phyloP scores from a whole-genome alignment of 2,797 vertebrate genomes.

The Lagorchestes hirsutus region DNA sequence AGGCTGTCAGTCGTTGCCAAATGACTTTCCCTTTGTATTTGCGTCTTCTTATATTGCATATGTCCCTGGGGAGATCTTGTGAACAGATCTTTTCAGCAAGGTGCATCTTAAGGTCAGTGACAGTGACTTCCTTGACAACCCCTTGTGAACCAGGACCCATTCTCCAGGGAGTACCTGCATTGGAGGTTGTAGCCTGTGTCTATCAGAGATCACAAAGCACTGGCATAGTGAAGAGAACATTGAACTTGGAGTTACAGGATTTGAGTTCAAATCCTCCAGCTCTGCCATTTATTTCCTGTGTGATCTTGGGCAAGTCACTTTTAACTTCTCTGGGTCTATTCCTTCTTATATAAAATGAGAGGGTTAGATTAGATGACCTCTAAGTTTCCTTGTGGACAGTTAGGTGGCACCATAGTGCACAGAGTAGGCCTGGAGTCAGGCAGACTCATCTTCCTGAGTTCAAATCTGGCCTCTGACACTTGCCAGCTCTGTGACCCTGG shows the following conservation, averaged over 20 bases:
- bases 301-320: background rate
- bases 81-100: background rate
- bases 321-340: background rate
- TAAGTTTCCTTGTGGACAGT: background rate
- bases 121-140: background rate
- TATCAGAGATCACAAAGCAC: background rate
- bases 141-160: background rate
- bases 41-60: background rate
- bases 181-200: background rate
- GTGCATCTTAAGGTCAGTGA: background rate
- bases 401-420: background rate
- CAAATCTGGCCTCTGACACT: background rate
- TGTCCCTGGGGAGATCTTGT: background rate
- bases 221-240: background rate
- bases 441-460: background rate
- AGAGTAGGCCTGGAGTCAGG: background rate
- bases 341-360: background rate
- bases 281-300: background rate
- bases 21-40: background rate
- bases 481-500: background rate
- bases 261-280: background rate
- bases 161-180: background rate
- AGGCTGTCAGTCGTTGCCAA: background rate
- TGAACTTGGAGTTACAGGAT: background rate
- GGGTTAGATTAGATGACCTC: background rate